These are phyloP conservation scores for Meleagris gallopavo DNA, from an alignment of 2,113 vertebrate genomes.

Conservation along the genomic window DNA sequence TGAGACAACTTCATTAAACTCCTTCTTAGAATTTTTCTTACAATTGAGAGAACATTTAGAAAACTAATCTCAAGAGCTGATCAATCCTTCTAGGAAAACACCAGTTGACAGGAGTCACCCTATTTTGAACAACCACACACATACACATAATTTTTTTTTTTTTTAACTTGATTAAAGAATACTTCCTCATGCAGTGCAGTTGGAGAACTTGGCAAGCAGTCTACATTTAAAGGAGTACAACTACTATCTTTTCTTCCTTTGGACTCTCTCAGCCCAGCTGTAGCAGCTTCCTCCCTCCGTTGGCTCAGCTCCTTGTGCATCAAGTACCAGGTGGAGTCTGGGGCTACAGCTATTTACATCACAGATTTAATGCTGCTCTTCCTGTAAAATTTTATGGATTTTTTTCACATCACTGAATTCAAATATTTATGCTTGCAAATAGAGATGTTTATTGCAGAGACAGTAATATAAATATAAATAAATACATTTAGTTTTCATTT, in stretches of 20 bases:
- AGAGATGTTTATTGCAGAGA: neutral
- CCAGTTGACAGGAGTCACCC: neutral
- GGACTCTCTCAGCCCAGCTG: slow-evolving; percentile 56
- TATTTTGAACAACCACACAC: neutral
- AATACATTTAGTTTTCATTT: neutral
- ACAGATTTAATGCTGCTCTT: neutral
- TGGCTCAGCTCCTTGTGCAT: slow-evolving; percentile 40
- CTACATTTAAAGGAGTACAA: slow-evolving; percentile 48
- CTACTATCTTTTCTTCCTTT: slow-evolving; percentile 48
- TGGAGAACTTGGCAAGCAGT: slow-evolving; percentile 52
- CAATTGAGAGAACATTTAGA: neutral
- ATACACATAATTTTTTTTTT: fast-evolving
- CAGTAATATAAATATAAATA: neutral
- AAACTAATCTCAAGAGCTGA: neutral
- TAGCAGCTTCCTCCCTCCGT: slow-evolving; percentile 35
- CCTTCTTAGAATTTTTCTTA: neutral
- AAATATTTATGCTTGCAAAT: neutral
- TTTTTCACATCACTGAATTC: neutral
- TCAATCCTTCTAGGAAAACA: slow-evolving; percentile 27
- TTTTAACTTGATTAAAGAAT: neutral
- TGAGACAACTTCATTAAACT: neutral
- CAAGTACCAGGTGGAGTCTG: slow-evolving; percentile 43
- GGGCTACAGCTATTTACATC: neutral
- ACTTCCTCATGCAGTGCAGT: slow-evolving; percentile 39
- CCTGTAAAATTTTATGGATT: neutral